Percentiles rank a stretch among this genome's conserved stretches.
These are phyloP conservation scores for Temnothorax nylanderi DNA, from an alignment of 1,140 invertebrate species.

Conservation along the genomic window DNA sequence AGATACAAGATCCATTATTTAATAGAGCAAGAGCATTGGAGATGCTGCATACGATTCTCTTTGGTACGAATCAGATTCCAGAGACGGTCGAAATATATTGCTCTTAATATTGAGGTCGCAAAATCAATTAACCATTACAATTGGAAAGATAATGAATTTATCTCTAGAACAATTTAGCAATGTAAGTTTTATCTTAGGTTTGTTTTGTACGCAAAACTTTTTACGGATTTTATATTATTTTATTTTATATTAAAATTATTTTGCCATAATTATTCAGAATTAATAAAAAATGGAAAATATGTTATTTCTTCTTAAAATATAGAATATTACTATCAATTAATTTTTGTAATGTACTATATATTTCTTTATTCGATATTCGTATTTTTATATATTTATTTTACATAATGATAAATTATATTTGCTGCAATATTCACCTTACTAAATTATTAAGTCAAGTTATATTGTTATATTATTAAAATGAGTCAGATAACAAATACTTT, in stretches of 20 bases:
- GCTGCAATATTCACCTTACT: not conserved
- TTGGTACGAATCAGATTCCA: slow-evolving; percentile 49
- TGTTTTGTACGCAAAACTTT: not conserved
- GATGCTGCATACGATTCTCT: slow-evolving; percentile 40
- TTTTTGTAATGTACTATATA: not conserved
- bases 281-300: not conserved
- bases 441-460: no score
- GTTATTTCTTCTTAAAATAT: not conserved
- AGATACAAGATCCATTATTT: not conserved
- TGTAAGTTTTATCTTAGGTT: slow-evolving; percentile 37
- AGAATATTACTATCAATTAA: not conserved
- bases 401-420: not conserved
- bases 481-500: no score
- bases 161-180: slow-evolving; percentile 58
- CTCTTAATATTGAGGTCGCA: slow-evolving; percentile 57
- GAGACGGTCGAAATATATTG: slow-evolving; percentile 29
- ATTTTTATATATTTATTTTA: not conserved
- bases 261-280: not conserved
- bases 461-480: no score
- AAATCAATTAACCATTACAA: slow-evolving; percentile 51
- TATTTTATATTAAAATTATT: not conserved
- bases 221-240: not conserved
- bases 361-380: not conserved
- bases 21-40: slow-evolving; percentile 48
- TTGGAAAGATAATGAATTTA: slow-evolving; percentile 61